Evolutionary conservation across 2,888 invertebrate species (phyloP).

Genomic region (Caenorhabditis drosophilae): DNA sequence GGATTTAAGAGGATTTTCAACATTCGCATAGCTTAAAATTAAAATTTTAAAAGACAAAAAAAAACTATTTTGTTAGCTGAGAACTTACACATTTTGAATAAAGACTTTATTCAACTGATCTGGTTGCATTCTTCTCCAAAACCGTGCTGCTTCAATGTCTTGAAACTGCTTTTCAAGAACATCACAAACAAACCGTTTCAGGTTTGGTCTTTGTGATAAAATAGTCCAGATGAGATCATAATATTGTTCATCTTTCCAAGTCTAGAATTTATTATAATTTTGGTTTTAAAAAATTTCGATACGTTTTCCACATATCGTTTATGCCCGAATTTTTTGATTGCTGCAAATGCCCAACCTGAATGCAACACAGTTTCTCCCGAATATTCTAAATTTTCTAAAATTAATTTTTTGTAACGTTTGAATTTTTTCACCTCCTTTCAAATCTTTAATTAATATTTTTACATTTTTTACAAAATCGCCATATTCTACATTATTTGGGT

Average conservation of each 20-base stretch:
- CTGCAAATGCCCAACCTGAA: slow-evolving; percentile 48
- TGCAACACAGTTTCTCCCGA: slow-evolving; percentile 16
- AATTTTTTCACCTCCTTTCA: slow-evolving; percentile 35
- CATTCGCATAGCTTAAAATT: neutral
- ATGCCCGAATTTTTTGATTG: slow-evolving; percentile 51
- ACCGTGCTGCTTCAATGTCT: slow-evolving; percentile 30
- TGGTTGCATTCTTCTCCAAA: slow-evolving; percentile 45
- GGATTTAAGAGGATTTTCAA: slow-evolving; percentile 12
- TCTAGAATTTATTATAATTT: slow-evolving; percentile 16
- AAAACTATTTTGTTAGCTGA: too few species aligned
- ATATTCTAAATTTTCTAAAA: slow-evolving; percentile 8
- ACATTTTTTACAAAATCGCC: slow-evolving; percentile 20
- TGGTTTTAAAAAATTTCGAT: neutral
- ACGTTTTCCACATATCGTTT: slow-evolving; percentile 48
- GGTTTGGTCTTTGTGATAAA: slow-evolving; percentile 48
- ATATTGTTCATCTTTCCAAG: slow-evolving; percentile 50
- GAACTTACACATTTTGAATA: slow-evolving; percentile 27
- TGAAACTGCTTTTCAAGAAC: slow-evolving; percentile 38
- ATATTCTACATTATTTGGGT: slow-evolving; percentile 10
- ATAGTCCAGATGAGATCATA: slow-evolving; percentile 56
- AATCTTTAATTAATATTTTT: slow-evolving; percentile 12
- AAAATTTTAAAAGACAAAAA: too few species aligned
- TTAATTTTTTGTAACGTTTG: neutral
- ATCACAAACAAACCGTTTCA: slow-evolving; percentile 41
- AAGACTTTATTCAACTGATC: slow-evolving; percentile 24